Evolutionary conservation across 2,888 invertebrate genomes (phyloP), one percentile per base, ranked within the genome.

Genomic region (Ornithoptera priamus): DNA sequence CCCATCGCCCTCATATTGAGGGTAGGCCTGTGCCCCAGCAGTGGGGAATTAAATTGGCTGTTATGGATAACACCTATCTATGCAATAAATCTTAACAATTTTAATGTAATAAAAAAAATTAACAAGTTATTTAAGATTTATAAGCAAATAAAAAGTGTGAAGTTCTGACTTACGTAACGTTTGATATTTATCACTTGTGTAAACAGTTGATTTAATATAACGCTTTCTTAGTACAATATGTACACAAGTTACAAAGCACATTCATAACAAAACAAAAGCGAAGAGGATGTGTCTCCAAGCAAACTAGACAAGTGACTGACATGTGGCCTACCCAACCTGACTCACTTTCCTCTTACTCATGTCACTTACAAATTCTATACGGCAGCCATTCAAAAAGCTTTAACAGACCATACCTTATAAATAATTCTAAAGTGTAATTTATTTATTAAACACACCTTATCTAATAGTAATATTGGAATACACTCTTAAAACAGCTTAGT

Each of bases 291-390:
- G 59, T 62, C 50, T 22, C 62, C 62, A 22, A 17, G 36, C 53
- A 66, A 62, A 66, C 57, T 66, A 59, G 66, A 66, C 42, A n/a
- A 66, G 66, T 70, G 57, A 70, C 62, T 70, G 69, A 62, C 58
- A 59, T 66, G 50, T 57, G 39, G 58, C 62, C 63, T 60, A 67
- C 59, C 66, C 66, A 39, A 58, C 46, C 66, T 70, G 66, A 70
- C 58, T 66, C 69, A 42, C 57, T 62, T 62, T 62, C 58, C 60
- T 53, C 58, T 66, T 70, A 65, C 65, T 65, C 65, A 70, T 24
- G 22, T 50, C 42, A 30, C 58, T 70, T 70, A 66, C 62, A 63
- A 57, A 70, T 70, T 66, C 61, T 61, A 42, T n/a, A 18, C 60
- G 65, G 24, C 53, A 3, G 59, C 24, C 36, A 3, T 22, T 10